Evolutionary conservation across 2,888 invertebrate species (phyloP), one percentile per base, ranked within the genome.

Genomic region (Lucinisca nassula): DNA sequence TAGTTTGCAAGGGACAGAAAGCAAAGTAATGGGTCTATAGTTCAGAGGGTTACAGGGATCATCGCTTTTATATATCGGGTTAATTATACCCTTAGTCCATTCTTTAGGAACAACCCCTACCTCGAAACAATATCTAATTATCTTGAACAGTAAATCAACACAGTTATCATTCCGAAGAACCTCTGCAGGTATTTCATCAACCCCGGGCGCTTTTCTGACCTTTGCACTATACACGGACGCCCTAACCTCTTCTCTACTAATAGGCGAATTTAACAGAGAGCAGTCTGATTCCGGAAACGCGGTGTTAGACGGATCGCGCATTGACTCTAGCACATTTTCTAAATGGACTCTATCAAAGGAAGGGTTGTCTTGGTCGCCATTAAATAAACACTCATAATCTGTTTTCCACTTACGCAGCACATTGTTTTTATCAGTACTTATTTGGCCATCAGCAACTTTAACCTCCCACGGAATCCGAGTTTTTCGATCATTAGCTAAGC

Each of bases 21-120:
- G 17, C 8, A 85, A 24, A 0, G 85, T 27, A 21, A 85, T 82
- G 6, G 73, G 73, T 24, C 85, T 77, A n/a, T 85, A 85, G 1
- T 38, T 45, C 4, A 85, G 27, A 0, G 81, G 85, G 40, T 82
- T 70, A 12, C 73, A 38, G 30, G 74, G 38, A 51, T 82, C 78
- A 35, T 37, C 72, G 27, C 37, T 61, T 38, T 81, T 81, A 21
- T 10, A 35, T 40, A 76, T 76, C 0, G 78, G 83, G 32, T 24
- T 55, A 24, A 78, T 83, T 38, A 72, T 38, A 30, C 73, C 75
- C 12, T 70, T 37, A 10, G 45, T 32, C 83, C 83, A 83, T 32
- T 35, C 73, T 17, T 35, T n/a, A 27, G 77, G 83, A 17, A 75
- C 38, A 10, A 10, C n/a, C 1, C 67, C 75, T 2, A 40, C 70